Evolutionary conservation across 2,797 vertebrate genomes (phyloP).

Genomic region (Anguilla anguilla): DNA sequence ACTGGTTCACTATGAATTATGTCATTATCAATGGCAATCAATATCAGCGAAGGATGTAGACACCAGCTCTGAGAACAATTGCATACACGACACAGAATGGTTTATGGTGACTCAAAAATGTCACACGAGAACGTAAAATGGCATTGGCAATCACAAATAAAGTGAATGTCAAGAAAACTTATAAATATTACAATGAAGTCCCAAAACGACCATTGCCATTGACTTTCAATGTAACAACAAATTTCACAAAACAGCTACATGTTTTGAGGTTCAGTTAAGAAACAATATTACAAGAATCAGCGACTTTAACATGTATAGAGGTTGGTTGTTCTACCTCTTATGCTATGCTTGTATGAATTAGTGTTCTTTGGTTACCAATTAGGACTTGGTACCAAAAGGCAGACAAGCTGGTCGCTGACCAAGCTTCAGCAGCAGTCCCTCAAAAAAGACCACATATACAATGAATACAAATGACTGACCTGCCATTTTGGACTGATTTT

Average conservation of each 20-base stretch:
- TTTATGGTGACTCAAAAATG: constrained; percentile 11
- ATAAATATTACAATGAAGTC: neutral
- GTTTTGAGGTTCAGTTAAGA: neutral
- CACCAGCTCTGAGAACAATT: neutral
- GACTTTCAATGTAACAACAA: neutral
- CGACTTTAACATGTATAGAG: neutral
- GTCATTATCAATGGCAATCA: constrained; percentile 30
- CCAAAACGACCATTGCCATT: neutral
- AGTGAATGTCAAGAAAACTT: neutral
- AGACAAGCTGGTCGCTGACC: constrained; percentile 18
- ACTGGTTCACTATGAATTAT: neutral
- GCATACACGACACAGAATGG: neutral
- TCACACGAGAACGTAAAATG: neutral
- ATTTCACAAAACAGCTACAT: neutral
- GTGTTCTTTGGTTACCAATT: constrained; percentile 32
- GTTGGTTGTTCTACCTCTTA: neutral
- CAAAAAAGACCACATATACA: neutral
- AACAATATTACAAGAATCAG: neutral
- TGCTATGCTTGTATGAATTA: constrained; percentile 22
- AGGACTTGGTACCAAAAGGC: constrained; percentile 18
- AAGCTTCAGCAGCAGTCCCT: constrained; percentile 26
- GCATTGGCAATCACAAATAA: neutral
- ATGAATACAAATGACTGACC: neutral
- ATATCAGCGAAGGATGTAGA: constrained; percentile 5
- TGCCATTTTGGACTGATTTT: neutral